phyloP scores from a whole-genome alignment of 2,797 vertebrate genomes.

The Iguana delicatissima region DNA sequence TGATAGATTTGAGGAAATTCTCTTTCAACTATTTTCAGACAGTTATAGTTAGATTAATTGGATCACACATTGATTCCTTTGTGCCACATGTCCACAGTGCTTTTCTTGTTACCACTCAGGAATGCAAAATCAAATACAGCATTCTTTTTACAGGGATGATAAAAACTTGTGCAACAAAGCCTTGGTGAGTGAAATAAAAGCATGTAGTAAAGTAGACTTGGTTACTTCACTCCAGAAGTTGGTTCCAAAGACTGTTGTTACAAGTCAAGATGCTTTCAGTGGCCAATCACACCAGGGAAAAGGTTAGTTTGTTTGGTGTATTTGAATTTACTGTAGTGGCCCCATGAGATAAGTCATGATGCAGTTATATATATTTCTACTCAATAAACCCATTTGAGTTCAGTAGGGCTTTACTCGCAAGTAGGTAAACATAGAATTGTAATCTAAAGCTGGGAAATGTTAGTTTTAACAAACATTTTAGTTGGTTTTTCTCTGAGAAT shows the following conservation, averaged over 20 bases:
- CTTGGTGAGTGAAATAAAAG: slow-evolving; percentile 89
- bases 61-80: background rate
- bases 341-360: background rate
- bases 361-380: background rate
- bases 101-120: background rate
- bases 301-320: slow-evolving; percentile 62
- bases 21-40: background rate
- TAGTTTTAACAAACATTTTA: background rate
- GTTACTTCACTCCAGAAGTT: slow-evolving; percentile 78
- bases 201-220: slow-evolving; percentile 89
- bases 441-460: background rate
- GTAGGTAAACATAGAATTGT: background rate
- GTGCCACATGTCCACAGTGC: background rate
- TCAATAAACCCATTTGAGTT: background rate
- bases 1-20: background rate
- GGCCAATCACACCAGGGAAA: slow-evolving; percentile 62
- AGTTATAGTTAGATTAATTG: background rate
- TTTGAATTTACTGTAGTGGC: fast-evolving
- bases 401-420: background rate
- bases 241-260: slow-evolving; percentile 45
- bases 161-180: slow-evolving; percentile 95
- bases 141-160: slow-evolving; percentile 85
- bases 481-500: background rate
- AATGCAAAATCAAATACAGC: slow-evolving; percentile 30
- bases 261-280: slow-evolving; percentile 52